These are phyloP conservation scores for Fratercula arctica DNA, from an alignment of 2,797 vertebrate genomes.

Conservation along the genomic window DNA sequence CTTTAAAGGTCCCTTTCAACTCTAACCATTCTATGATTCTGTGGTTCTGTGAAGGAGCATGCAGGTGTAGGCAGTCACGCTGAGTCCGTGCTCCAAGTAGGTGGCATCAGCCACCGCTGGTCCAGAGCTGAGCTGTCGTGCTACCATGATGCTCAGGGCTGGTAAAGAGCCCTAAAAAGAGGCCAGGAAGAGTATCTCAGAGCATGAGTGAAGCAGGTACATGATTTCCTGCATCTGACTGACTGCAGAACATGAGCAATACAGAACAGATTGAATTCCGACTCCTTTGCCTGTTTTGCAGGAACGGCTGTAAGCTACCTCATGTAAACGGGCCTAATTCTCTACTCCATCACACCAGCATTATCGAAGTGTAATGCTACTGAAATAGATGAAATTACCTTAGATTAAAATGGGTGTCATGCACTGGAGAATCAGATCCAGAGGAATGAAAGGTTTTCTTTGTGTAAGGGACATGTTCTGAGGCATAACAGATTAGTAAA, in stretches of 20 bases:
- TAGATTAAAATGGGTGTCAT: not conserved
- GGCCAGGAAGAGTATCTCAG: not conserved
- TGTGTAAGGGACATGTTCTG: not conserved
- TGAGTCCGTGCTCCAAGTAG: accelerated
- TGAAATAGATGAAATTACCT: not conserved
- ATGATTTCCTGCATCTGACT: not conserved
- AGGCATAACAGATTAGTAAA: slow-evolving; percentile 25
- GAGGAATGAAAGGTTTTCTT: slow-evolving; percentile 10
- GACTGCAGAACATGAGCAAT: not conserved
- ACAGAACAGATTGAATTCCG: not conserved
- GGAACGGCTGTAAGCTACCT: not conserved
- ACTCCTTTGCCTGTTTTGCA: not conserved
- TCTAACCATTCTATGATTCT: no score
- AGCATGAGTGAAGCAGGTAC: not conserved
- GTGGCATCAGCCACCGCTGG: not conserved
- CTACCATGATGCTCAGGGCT: not conserved
- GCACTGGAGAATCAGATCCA: not conserved
- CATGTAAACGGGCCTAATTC: not conserved
- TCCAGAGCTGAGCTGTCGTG: accelerated
- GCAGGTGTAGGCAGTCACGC: accelerated
- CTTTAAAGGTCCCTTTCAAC: not conserved
- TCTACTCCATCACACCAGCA: not conserved
- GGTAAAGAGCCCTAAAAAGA: not conserved
- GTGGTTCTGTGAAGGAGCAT: not conserved
- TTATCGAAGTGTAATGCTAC: not conserved